A percentile compares a stretch with the other conserved stretches of the same genome.
Conservation (phyloP, 2,888 invertebrate genomes). For the Pyrrhia umbra region DNA sequence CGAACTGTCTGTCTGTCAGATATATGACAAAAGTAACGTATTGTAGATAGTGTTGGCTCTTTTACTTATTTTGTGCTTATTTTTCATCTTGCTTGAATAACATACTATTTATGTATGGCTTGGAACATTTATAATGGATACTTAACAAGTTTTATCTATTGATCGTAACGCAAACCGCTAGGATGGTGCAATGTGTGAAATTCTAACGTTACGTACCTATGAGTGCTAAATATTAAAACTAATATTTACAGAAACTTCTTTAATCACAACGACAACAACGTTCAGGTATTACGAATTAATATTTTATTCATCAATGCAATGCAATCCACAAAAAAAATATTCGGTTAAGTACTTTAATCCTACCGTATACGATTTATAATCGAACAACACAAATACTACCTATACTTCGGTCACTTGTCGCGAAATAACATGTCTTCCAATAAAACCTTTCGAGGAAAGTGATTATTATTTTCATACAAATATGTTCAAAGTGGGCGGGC, state of each 20-base stretch:
- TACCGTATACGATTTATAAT: too few species aligned
- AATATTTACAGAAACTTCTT: slow-evolving; percentile 27
- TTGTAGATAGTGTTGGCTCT: background rate
- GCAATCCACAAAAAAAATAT: too few species aligned
- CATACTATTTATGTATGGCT: slow-evolving; percentile 32
- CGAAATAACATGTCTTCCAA: too few species aligned
- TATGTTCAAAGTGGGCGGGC: too few species aligned
- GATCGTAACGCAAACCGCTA: slow-evolving; percentile 37
- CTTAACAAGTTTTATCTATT: slow-evolving; percentile 49
- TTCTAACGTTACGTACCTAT: slow-evolving; percentile 44
- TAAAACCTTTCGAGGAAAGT: too few species aligned
- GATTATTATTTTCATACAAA: too few species aligned
- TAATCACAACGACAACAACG: too few species aligned
- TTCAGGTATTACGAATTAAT: too few species aligned
- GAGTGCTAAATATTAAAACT: slow-evolving; percentile 29
- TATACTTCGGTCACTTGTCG: too few species aligned
- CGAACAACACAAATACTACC: too few species aligned
- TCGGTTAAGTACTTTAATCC: too few species aligned
- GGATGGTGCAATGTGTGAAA: slow-evolving; percentile 53
- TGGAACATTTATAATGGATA: slow-evolving; percentile 40
- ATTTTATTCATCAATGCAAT: too few species aligned
- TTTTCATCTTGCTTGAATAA: slow-evolving; percentile 18
- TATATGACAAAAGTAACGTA: background rate
- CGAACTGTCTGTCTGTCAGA: background rate
- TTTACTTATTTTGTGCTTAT: background rate